Base-by-base conservation (phyloP, 2,797 vertebrate genomes). In the Dermochelys coriacea region DNA sequence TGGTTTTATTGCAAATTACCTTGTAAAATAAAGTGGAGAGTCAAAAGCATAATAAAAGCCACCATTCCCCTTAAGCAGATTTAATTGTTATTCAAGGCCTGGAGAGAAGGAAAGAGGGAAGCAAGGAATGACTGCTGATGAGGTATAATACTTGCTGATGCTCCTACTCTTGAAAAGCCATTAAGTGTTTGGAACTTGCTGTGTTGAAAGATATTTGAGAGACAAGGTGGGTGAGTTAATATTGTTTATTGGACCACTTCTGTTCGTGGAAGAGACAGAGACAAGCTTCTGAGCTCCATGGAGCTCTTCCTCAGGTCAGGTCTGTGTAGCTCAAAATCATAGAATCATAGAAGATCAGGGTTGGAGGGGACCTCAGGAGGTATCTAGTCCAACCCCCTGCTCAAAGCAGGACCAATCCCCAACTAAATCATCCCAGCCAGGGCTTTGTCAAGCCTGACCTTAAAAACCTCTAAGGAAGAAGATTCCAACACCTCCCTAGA, bases 1-100 rank as follows among this genome's bases (percentile, higher is more conserved):
- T 84, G 86, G 25, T 71, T 94, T 94, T 78, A 50, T 83, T 87
- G 86, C 50, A 89, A 91, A 91, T 37, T 80, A 34, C 52, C 8
- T 25, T 57, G 4, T 80, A 18, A 61, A 90, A 55, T 83, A 92
- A 71, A 4, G 4, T 50, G 52, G 57, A 87, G 75, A 49, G 83
- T 74, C 79, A 91, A 91, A 87, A 50, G 50, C 21, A n/a, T 57
- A 37, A 59, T 75, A 82, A 75, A 88, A 84, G 68, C 37, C 93
- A 37, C 68, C 77, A 83, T 80, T 88, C 21, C 45, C 88, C 64
- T 85, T 45, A 80, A 75, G 59, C 52, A 94, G 86, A 84, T 18
- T 49, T 5, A 61, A 68, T 51, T 85, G 64, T 18, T 12, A 14
- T 68, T 80, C 74, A 83, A 88, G 8, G 29, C 25, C 45, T 51